Conservation (phyloP, 2,113 vertebrate species). For the Gymnocephalus cernua region DNA sequence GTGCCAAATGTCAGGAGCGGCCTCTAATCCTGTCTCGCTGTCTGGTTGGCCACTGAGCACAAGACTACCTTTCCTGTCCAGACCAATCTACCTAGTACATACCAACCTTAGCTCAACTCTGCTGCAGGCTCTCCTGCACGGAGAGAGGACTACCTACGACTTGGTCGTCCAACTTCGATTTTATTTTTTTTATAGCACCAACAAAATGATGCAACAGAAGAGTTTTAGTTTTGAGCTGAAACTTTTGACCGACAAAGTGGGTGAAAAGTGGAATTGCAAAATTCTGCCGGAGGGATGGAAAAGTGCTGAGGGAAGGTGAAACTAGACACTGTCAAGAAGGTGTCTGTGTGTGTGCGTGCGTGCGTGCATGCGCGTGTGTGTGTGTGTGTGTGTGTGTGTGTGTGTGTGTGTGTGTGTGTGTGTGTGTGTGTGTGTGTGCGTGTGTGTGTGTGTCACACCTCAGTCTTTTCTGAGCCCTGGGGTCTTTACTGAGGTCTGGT, state of each 20-base stretch:
- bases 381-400: slow-evolving; percentile 26
- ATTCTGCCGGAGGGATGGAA: slow-evolving; percentile 76
- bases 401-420: slow-evolving; percentile 10
- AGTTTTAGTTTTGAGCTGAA: slow-evolving; percentile 66
- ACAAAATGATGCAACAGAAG: slow-evolving; percentile 58
- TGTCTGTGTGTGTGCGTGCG: slow-evolving; percentile 28
- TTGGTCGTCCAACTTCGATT: not conserved
- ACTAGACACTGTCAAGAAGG: slow-evolving; percentile 76
- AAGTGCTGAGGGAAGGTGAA: slow-evolving; percentile 82
- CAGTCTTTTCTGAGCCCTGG: slow-evolving; percentile 70
- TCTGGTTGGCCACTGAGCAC: slow-evolving; percentile 61
- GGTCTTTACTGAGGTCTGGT: slow-evolving; percentile 70
- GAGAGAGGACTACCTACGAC: slow-evolving; percentile 32
- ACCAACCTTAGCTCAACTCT: slow-evolving; percentile 31
- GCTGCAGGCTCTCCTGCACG: slow-evolving; percentile 25
- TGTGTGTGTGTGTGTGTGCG: slow-evolving; percentile 18
- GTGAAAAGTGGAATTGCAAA: slow-evolving; percentile 72
- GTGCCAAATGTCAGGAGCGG: slow-evolving; percentile 77
- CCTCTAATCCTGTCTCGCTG: slow-evolving; percentile 77
- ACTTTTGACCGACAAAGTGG: slow-evolving; percentile 72
- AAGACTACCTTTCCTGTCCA: slow-evolving; percentile 57
- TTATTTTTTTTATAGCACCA: slow-evolving; percentile 3
- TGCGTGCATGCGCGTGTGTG: slow-evolving; percentile 37
- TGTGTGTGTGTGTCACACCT: slow-evolving; percentile 46
- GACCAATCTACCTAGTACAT: slow-evolving; percentile 52